Percentiles rank a stretch among this genome's conserved stretches.
Conservation (phyloP, 2,888 invertebrate species). For the Erebia palarica region DNA sequence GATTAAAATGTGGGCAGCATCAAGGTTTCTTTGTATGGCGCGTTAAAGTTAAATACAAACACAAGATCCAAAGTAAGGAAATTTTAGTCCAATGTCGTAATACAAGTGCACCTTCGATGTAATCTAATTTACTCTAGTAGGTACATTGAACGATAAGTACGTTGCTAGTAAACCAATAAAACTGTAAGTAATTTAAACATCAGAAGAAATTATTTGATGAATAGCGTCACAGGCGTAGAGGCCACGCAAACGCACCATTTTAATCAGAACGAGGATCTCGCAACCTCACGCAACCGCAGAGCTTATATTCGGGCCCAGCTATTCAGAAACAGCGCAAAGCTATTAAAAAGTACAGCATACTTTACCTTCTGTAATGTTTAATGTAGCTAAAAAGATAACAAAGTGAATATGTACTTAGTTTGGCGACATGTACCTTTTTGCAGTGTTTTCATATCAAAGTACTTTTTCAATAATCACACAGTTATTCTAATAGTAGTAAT, state of each 20-base stretch:
- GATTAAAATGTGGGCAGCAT: no score
- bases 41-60: no score
- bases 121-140: neutral
- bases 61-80: no score
- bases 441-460: no score
- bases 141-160: constrained; percentile 1
- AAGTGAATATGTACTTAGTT: no score
- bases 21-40: no score
- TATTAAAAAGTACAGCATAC: neutral
- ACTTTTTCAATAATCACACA: no score
- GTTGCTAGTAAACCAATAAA: constrained; percentile 32
- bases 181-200: constrained; percentile 61
- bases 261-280: constrained; percentile 73
- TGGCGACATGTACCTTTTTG: no score
- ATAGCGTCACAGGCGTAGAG: constrained; percentile 55
- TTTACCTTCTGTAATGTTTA: no score
- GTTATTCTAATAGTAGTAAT: no score
- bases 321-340: constrained; percentile 8
- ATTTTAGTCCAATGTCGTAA: neutral
- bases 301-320: constrained; percentile 36
- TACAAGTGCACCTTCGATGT: neutral
- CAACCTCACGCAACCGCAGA: constrained; percentile 64
- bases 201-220: constrained; percentile 64
- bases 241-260: constrained; percentile 62
- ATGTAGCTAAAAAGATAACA: no score